These are phyloP conservation scores for Rhabdomys dilectus DNA, from an alignment of 2,113 vertebrate genomes.

Conservation along the genomic window DNA sequence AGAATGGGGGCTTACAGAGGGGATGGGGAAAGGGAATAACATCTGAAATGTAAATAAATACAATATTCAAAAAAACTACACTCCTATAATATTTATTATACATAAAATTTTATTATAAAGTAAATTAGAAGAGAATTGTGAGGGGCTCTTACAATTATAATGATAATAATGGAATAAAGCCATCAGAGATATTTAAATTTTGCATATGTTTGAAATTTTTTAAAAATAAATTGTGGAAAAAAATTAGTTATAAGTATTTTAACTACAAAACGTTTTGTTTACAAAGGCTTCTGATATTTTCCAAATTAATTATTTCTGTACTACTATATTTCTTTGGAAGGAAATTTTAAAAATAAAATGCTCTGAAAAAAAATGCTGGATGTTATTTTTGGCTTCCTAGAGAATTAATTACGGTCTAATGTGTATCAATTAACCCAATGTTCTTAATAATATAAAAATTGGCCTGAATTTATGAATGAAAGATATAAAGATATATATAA, in stretches of 20 bases:
- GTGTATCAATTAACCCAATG: not conserved
- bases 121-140: not conserved
- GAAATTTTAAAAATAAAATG: not conserved
- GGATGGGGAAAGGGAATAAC: too few relatives aligned
- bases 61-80: not conserved
- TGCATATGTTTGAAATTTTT: conserved; percentile 6
- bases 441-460: not conserved
- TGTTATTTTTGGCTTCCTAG: not conserved
- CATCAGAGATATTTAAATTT: not conserved
- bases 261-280: not conserved
- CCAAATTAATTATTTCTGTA: conserved; percentile 23
- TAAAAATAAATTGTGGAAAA: not conserved
- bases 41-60: too few relatives aligned
- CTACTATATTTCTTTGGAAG: not conserved
- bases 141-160: not conserved
- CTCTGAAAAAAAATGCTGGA: conserved; percentile 20
- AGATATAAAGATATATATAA: not conserved
- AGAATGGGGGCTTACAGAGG: too few relatives aligned
- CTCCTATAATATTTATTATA: not conserved
- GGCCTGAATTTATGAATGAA: not conserved
- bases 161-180: not conserved
- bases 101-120: not conserved
- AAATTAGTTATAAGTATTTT: not conserved
- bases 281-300: not conserved
- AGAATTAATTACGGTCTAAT: conserved; percentile 56